Evolutionary conservation across 2,888 invertebrate genomes (phyloP).

Genomic region (Erebia epiphron): DNA sequence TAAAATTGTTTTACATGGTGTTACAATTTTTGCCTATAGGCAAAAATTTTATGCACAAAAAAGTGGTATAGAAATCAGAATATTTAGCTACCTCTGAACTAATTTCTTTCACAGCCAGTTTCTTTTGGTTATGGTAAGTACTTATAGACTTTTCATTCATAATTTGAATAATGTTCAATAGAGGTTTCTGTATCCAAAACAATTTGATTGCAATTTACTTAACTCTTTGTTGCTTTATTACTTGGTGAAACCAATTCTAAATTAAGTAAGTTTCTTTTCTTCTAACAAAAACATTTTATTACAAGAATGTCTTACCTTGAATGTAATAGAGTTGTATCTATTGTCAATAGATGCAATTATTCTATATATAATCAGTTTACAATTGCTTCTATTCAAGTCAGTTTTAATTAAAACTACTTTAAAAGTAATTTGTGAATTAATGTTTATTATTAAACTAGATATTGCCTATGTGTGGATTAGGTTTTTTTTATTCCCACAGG

Average conservation of each 20-base stretch:
- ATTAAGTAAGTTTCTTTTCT: neutral
- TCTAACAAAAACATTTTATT: slow-evolving; percentile 1
- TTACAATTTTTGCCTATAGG: neutral
- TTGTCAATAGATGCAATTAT: neutral
- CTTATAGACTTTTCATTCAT: neutral
- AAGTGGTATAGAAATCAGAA: neutral
- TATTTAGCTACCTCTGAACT: neutral
- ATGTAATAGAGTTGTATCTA: slow-evolving; percentile 1
- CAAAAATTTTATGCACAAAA: too few species aligned
- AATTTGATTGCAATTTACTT: neutral
- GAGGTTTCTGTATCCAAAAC: neutral
- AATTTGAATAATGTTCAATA: neutral
- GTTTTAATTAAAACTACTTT: too few species aligned
- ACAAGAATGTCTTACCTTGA: neutral
- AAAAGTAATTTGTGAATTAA: too few species aligned
- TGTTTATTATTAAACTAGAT: too few species aligned
- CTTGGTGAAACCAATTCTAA: neutral
- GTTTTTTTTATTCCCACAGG: too few species aligned
- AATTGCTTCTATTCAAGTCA: too few species aligned
- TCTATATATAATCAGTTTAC: neutral
- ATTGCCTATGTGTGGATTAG: too few species aligned
- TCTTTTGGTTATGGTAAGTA: neutral
- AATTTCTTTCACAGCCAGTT: neutral
- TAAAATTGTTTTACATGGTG: slow-evolving; percentile 18
- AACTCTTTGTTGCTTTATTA: neutral